Base-by-base conservation (phyloP, 1,140 invertebrate genomes). In the Glossosoma conforme region DNA sequence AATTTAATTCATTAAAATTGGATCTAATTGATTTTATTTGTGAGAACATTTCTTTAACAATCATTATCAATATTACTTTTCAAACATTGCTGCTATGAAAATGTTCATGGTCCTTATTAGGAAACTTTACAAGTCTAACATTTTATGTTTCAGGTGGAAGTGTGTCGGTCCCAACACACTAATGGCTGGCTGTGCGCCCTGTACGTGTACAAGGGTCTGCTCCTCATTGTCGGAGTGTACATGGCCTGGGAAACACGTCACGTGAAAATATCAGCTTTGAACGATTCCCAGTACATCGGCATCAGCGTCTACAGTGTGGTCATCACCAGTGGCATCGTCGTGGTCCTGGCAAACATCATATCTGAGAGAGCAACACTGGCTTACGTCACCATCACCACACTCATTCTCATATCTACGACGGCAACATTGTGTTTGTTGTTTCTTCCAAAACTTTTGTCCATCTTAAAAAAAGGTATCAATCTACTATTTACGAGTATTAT, bases 221-320 rank as follows among this genome's bases (percentile, higher is more conserved):
- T 94, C 8, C 74, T 95, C 0, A 78, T 92, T 10, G 90, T 93
- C 52, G 91, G 91, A 1, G 90, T 94, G 33, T 98, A 97, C 70
- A 89, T 98, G 82, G 95, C 95, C 1, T 98, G 95, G 95, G 93
- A 98, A 76, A 98, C 95, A 10, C 83, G 94, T 40, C 87, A 95
- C 61, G 93, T 98, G 0, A 96, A 91, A 67, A 94, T 98, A 59
- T 89, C 93, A n/a, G 93, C 93, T 0, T 72, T 98, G 8, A 98
- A 98, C 66, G 96, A 98, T 69, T 96, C 92, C 11, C 93, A 97
- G 66, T 96, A 97, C 68, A 97, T 98, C 56, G 89, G 89, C 2
- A 84, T 94, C 64, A 92, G 88, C 56, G 91, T 96, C 1, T 95
- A 96, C 65, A 91, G 88, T 41, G 90, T 92, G 1, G 89, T 95